Percentiles rank a stretch among this genome's conserved stretches.
phyloP scores from a whole-genome alignment of 2,797 vertebrate genomes.

The Muscicapa striata region DNA sequence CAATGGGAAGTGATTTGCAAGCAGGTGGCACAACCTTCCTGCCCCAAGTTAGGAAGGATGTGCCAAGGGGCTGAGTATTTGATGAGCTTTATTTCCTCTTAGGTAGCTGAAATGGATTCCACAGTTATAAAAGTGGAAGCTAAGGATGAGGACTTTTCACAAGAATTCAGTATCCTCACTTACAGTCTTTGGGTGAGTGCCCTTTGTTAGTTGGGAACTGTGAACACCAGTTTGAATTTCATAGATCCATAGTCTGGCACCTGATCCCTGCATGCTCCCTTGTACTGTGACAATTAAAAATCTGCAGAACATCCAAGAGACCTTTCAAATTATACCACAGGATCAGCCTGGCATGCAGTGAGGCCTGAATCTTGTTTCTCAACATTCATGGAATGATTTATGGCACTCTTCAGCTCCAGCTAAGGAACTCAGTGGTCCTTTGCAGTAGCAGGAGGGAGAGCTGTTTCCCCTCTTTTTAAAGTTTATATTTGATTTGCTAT shows the following conservation, averaged over 20 bases:
- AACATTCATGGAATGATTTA: background rate
- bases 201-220: background rate
- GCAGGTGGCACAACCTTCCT: background rate
- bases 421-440: background rate
- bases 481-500: background rate
- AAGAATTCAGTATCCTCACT: constrained; percentile 44
- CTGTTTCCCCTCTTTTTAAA: background rate
- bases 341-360: background rate
- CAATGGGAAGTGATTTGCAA: background rate
- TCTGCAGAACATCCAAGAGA: background rate
- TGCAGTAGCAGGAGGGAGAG: background rate
- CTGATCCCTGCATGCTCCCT: fast-evolving
- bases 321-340: background rate
- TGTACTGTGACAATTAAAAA: background rate
- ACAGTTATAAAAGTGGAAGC: constrained; percentile 72
- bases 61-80: background rate
- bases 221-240: background rate
- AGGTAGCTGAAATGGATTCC: constrained; percentile 47
- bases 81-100: background rate
- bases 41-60: background rate
- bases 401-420: background rate
- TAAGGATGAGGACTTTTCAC: constrained; percentile 65
- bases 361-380: background rate
- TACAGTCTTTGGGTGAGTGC: constrained; percentile 75
- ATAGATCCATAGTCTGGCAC: background rate